Base-by-base conservation (phyloP, 1,140 invertebrate species). In the Bactericera cockerelli region DNA sequence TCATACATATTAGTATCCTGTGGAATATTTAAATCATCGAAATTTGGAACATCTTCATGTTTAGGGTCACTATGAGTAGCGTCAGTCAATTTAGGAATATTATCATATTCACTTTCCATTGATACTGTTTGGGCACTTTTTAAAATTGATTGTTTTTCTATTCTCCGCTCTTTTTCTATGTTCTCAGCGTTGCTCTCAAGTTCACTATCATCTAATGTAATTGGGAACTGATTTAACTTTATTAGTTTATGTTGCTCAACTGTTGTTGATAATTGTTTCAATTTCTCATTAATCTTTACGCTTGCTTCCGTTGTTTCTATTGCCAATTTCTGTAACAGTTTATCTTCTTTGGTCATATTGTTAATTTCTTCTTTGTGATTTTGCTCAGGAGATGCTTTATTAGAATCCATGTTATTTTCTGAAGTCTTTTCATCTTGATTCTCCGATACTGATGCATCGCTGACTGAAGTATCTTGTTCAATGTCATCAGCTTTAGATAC, bases 21-120 rank as follows among this genome's bases (percentile, higher is more conserved):
- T 19, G 42, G 42, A 49, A 49, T 49, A 22, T 19, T 16, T 22
- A 49, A 49, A 22, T 49, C 42, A 22, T 49, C 42, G 19, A 49
- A 49, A n/a, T 49, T 49, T 16, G 42, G 42, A 19, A 49, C 22
- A 10, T 49, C 42, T 49, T 49, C 42, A 49, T 49, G 22, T 4
- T 49, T 49, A 49, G n/a, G 6, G 6, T 49, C 42, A 49, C 22
- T 49, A 49, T 49, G 4, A 22, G 28, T 4, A 31, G 4, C 28
- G 13, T 31, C 28, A 31, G 28, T 31, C 13, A 13, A 31, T 13
- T 49, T 49, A 10, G 42, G 42, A 10, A 49, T 49, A n/a, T 49
- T 49, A n/a, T 49, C 42, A 49, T 49, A 49, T 49, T 49, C 42
- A 49, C 42, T 49, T n/a, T 49, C 42, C 42, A 49, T 49, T n/a